Evolutionary conservation across 2,888 invertebrate genomes (phyloP).

Genomic region (Helleia helle): DNA sequence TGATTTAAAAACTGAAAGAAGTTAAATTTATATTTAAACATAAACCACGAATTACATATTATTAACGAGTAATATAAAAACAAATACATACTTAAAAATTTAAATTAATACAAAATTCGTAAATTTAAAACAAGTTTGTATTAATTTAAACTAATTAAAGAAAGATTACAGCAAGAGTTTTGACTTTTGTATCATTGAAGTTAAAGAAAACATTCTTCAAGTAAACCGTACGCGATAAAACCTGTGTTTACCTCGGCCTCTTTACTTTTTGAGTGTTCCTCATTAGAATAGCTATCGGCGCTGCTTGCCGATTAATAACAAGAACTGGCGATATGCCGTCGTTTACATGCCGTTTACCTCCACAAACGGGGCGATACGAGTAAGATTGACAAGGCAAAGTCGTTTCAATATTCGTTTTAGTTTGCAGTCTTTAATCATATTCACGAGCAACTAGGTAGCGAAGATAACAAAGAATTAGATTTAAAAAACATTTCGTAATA

Average conservation of each 20-base stretch:
- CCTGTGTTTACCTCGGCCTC: slow-evolving; percentile 61
- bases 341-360: slow-evolving; percentile 70
- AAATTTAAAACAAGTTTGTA: no score
- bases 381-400: slow-evolving; percentile 3
- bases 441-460: slow-evolving; percentile 12
- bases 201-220: slow-evolving; percentile 4
- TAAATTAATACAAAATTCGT: no score
- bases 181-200: slow-evolving; percentile 1
- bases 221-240: slow-evolving; percentile 24
- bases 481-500: background rate
- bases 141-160: no score
- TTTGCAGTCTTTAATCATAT: slow-evolving; percentile 37
- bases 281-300: slow-evolving; percentile 72
- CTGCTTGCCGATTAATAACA: slow-evolving; percentile 67
- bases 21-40: no score
- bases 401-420: background rate
- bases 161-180: no score
- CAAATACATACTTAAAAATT: no score
- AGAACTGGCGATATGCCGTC: slow-evolving; percentile 49
- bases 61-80: no score
- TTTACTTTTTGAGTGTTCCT: slow-evolving; percentile 48
- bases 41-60: no score
- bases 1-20: no score
- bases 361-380: slow-evolving; percentile 27
- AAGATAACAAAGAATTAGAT: slow-evolving; percentile 5